phyloP scores from a whole-genome alignment of 2,888 invertebrate species.

The Operophtera brumata region DNA sequence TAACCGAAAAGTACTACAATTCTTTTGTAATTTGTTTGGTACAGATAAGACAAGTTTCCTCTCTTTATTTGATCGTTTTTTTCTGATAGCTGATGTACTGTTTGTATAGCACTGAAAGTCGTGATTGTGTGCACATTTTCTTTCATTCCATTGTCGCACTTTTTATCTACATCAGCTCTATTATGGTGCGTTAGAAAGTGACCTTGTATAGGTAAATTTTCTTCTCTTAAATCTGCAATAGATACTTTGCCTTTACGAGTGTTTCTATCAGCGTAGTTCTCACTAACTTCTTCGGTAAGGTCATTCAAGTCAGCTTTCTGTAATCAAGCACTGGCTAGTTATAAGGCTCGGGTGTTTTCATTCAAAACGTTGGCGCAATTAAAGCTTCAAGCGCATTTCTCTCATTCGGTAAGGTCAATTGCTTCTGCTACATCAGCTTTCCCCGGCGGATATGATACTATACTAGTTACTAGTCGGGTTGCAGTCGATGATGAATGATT shows the following conservation, averaged over 20 bases:
- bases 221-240: background rate
- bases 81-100: constrained; percentile 21
- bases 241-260: background rate
- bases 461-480: constrained; percentile 30
- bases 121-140: constrained; percentile 58
- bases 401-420: constrained; percentile 6
- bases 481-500: constrained; percentile 51
- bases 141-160: constrained; percentile 55
- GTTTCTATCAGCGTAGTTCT: background rate
- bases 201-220: background rate
- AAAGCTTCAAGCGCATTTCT: constrained; percentile 8
- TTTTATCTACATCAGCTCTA: constrained; percentile 46
- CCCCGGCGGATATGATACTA: constrained; percentile 35
- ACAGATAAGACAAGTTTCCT: constrained; percentile 18
- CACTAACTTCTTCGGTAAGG: constrained; percentile 1
- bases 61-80: constrained; percentile 6
- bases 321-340: constrained; percentile 9
- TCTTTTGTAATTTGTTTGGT: no score
- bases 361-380: constrained; percentile 6
- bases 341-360: background rate
- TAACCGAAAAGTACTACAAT: no score
- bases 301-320: constrained; percentile 14
- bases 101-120: constrained; percentile 52
- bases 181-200: constrained; percentile 19
- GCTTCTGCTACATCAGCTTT: constrained; percentile 34